Percentiles rank a stretch among this genome's conserved stretches.
These are phyloP conservation scores for Chloroclysta siterata DNA, from an alignment of 2,888 invertebrate species.

Conservation along the genomic window DNA sequence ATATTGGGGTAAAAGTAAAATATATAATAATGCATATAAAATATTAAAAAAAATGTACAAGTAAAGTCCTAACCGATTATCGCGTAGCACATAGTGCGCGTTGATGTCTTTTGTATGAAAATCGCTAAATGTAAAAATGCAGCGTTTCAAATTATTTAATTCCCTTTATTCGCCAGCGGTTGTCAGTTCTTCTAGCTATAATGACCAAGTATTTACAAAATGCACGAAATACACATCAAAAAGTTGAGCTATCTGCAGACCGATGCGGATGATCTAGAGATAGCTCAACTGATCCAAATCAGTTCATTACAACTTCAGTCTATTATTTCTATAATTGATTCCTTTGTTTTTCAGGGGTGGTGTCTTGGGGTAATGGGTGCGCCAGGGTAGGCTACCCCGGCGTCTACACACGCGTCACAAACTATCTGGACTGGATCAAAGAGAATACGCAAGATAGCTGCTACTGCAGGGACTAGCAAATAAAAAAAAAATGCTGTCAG, in stretches of 20 bases:
- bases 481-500: neutral
- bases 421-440: slow-evolving; percentile 92
- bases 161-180: too few species aligned
- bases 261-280: too few species aligned
- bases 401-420: slow-evolving; percentile 93
- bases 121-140: too few species aligned
- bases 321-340: neutral
- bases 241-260: too few species aligned
- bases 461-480: slow-evolving; percentile 88
- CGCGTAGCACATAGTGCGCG: slow-evolving; percentile 10
- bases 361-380: slow-evolving; percentile 96
- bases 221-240: too few species aligned
- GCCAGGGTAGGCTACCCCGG: slow-evolving; percentile 94
- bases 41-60: neutral
- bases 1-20: too few species aligned
- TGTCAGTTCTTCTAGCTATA: too few species aligned
- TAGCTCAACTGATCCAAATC: too few species aligned
- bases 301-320: too few species aligned
- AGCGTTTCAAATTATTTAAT: too few species aligned
- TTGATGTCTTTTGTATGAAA: slow-evolving; percentile 21
- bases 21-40: too few species aligned
- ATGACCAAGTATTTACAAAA: neutral
- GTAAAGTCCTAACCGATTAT: neutral
- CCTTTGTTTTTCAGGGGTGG: slow-evolving; percentile 85
- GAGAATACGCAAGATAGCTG: slow-evolving; percentile 92